phyloP scores from a whole-genome alignment of 2,888 invertebrate genomes.

The Herminia tarsipennalis region DNA sequence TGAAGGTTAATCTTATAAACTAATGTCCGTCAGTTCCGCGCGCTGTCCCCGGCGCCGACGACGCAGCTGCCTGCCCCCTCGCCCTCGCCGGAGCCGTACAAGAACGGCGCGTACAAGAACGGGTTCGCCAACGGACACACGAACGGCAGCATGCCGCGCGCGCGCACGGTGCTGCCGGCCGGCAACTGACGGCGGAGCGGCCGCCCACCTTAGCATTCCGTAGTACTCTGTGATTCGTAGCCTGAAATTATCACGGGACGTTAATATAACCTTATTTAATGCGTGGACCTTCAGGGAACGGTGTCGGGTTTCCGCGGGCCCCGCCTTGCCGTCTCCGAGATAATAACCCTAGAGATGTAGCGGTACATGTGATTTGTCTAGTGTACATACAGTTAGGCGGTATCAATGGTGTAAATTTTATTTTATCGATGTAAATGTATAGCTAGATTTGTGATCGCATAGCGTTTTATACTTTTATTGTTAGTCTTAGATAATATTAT shows the following conservation, averaged over 20 bases:
- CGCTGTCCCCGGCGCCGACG: constrained; percentile 56
- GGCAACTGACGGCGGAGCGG: constrained; percentile 73
- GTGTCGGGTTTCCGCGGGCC: too few relatives aligned
- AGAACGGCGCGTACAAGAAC: constrained; percentile 70
- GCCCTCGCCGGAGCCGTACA: constrained; percentile 53
- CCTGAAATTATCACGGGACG: constrained; percentile 45
- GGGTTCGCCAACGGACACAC: constrained; percentile 73
- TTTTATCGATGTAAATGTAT: constrained; percentile 72
- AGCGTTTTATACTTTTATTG: constrained; percentile 77
- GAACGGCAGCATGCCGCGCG: constrained; percentile 55
- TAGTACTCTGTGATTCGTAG: constrained; percentile 64
- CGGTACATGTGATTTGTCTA: constrained; percentile 79
- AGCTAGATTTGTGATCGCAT: constrained; percentile 81
- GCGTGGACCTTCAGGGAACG: constrained; percentile 46
- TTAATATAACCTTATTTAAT: constrained; percentile 38
- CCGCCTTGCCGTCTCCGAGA: constrained; percentile 23
- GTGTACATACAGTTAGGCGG: constrained; percentile 79
- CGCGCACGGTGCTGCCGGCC: constrained; percentile 76
- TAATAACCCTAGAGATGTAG: constrained; percentile 53
- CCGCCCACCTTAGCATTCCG: constrained; percentile 54
- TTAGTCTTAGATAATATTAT: constrained; percentile 55
- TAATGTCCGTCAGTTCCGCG: too few relatives aligned
- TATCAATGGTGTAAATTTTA: constrained; percentile 80
- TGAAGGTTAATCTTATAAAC: too few relatives aligned
- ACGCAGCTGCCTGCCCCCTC: too few relatives aligned